A percentile compares a stretch with the other conserved stretches of the same genome.
Conservation (phyloP, 2,113 vertebrate genomes). For the Callocephalon fimbriatum region DNA sequence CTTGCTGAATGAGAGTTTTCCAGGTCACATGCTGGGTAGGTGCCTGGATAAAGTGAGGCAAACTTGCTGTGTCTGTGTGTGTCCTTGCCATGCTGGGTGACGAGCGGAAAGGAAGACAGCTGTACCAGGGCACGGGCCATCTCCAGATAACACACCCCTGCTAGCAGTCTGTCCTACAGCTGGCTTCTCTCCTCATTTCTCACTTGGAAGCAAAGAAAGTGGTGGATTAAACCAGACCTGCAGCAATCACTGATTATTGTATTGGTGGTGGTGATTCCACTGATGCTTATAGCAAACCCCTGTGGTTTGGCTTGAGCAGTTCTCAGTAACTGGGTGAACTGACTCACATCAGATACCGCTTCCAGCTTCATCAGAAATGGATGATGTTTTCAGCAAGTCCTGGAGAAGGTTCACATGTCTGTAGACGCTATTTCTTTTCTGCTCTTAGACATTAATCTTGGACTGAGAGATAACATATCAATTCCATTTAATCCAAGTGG, state of each 20-base stretch:
- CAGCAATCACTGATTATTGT: fast-evolving
- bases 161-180: fast-evolving
- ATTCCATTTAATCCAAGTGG: neutral
- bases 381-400: neutral
- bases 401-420: neutral
- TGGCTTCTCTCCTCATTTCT: neutral
- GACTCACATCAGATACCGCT: neutral
- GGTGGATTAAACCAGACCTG: neutral
- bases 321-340: neutral
- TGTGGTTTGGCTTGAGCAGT: neutral
- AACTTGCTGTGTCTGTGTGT: neutral
- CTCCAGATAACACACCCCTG: neutral
- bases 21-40: neutral
- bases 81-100: neutral
- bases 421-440: neutral
- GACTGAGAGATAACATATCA: neutral
- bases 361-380: neutral
- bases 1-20: neutral
- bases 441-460: neutral
- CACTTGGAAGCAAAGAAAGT: neutral
- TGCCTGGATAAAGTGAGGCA: neutral
- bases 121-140: fast-evolving
- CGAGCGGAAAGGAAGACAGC: neutral
- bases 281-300: neutral
- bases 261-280: neutral